Base-by-base conservation (phyloP, 1,140 invertebrate genomes). In the Papilio polytes region DNA sequence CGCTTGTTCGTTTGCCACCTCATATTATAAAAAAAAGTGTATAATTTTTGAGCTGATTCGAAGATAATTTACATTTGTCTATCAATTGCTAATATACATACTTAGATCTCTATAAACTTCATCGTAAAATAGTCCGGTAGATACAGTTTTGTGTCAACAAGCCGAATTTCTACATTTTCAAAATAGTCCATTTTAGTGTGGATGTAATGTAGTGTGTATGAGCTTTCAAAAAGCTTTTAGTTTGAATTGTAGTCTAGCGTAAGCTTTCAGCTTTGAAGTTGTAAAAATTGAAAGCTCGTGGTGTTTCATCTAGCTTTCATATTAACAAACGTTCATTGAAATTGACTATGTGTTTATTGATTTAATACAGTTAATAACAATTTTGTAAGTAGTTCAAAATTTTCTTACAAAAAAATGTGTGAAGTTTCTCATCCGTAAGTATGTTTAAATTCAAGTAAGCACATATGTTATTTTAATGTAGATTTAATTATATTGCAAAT, bases 161-260 rank as follows among this genome's bases (percentile, higher is more conserved):
- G n/a, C n/a, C n/a, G n/a, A n/a, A n/a, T n/a, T n/a, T n/a, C n/a
- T n/a, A n/a, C n/a, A n/a, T n/a, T n/a, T n/a, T n/a, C 13, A 31
- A 63, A 26, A 26, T 26, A 26, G 59, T 70, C 1, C 63, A 70
- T 70, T 31, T 31, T 12, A 13, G 8, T 63, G 7, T 13, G 8
- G 13, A 12, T 26, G 12, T 13, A 31, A 70, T 36, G 4, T 20
- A n/a, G 8, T 26, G 26, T 70, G 26, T 13, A 70, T 31, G 63
- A 70, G 63, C 63, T 70, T 70, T 70, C 12, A 70, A 70, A 70
- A 70, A 70, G 63, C 63, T 70, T 70, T 70, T 70, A 70, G 63
- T 70, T 70, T 70, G 63, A 70, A 70, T 31, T 31, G 22, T 36
- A 31, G 63, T 70, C 63, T 31, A 70, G 63, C 63, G 26, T 70